Conservation (phyloP, 2,113 vertebrate species). For the Corythaixoides concolor region DNA sequence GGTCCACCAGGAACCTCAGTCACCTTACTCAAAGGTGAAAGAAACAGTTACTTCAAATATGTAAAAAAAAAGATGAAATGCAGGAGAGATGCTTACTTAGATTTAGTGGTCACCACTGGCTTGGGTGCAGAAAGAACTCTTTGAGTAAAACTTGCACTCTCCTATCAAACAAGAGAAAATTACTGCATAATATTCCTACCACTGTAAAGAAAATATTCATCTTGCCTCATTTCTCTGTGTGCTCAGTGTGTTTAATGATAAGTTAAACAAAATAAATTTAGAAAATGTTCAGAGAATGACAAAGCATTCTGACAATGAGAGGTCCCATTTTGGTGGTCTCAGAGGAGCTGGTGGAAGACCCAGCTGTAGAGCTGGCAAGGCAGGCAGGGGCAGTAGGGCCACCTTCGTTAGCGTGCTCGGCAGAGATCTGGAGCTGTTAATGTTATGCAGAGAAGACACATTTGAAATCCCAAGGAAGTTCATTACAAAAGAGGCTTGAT, state of each 20-base stretch:
- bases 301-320: background rate
- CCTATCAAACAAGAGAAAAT: background rate
- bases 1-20: background rate
- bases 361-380: background rate
- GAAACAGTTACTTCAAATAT: background rate
- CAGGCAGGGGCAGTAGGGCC: background rate
- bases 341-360: background rate
- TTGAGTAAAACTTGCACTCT: background rate
- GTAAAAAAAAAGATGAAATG: background rate
- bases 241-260: background rate
- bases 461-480: background rate
- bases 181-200: background rate
- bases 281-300: background rate
- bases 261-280: conserved; percentile 11
- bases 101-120: background rate
- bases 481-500: background rate
- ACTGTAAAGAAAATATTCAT: background rate
- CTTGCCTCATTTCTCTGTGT: background rate
- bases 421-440: background rate
- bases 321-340: background rate
- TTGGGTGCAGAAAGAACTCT: background rate
- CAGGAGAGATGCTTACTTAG: background rate
- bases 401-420: background rate
- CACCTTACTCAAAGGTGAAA: background rate
- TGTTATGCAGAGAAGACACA: background rate